Base-by-base conservation (phyloP, 2,797 vertebrate species). In the Lepus oiostolus region DNA sequence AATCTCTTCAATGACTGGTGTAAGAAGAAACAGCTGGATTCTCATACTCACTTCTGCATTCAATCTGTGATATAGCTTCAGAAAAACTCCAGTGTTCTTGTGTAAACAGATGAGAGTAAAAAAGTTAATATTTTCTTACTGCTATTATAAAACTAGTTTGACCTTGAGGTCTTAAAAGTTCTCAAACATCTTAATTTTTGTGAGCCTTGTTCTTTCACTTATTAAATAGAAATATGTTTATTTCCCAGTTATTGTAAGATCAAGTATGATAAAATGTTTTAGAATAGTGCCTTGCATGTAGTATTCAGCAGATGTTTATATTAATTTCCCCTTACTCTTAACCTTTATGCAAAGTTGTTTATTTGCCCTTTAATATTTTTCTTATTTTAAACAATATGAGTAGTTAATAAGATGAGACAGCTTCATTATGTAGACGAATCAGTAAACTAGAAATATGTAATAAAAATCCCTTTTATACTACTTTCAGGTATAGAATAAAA, bases 401-500 rank as follows among this genome's bases (percentile, higher is more conserved):
- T 93, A 91, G 35, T 90, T 88, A 93, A 28, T 95, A 93, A 96
- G 26, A 70, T 67, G 75, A 22, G 13, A 3, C 87, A 85, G 9
- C 89, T 91, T 67, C 92, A 83, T 28, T 92, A 63, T 42, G n/a
- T 93, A 71, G 90, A 96, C 24, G 88, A 90, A 50, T 71, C 96
- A 91, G 16, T 68, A 72, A 95, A 74, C 38, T 91, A 42, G 95
- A 97, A 97, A 16, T 67, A 47, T 2, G 0, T 96, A 96, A 96
- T 97, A 96, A 98, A 97, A 97, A 93, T 93, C 86, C 63, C 96
- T 97, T 98, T 94, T 94, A 96, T 97, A 98, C 96, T 98, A 98
- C 97, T 98, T 96, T 24, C 98, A 98, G 98, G 98, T 98, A 16
- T 98, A 98, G 94, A 97, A 91, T 98, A 91, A 97, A 98, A 93